phyloP scores from a whole-genome alignment of 2,888 invertebrate species.

The Lasioglossum zephyrum region DNA sequence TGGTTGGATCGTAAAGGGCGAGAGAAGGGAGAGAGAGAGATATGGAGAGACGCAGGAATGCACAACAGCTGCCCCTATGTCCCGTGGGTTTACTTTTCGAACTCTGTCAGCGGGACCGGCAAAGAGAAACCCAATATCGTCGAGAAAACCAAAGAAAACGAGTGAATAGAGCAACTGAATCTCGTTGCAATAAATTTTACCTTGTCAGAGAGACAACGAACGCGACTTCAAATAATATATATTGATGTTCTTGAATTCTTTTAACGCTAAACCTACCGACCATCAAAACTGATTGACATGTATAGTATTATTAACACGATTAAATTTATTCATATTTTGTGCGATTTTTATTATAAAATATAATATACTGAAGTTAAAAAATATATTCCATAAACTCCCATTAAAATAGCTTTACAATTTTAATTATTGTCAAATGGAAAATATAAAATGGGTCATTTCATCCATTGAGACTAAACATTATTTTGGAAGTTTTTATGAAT shows the following conservation, averaged over 20 bases:
- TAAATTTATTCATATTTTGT: no score
- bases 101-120: constrained; percentile 64
- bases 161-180: constrained; percentile 31
- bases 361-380: no score
- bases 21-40: constrained; percentile 57
- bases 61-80: constrained; percentile 79
- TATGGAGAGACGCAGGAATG: constrained; percentile 71
- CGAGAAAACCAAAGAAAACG: constrained; percentile 24
- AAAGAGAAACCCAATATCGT: constrained; percentile 72
- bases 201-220: not conserved
- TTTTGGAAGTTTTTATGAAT: not conserved
- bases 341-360: no score
- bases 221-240: not conserved
- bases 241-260: no score
- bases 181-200: constrained; percentile 32
- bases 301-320: no score
- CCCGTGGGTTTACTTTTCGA: constrained; percentile 76
- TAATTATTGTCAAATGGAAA: no score
- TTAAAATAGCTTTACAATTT: no score
- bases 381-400: no score
- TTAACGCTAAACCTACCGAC: no score
- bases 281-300: no score
- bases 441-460: no score
- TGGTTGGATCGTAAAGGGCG: constrained; percentile 24
- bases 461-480: not conserved